Percentiles rank a stretch among this genome's conserved stretches.
Conservation (phyloP, 2,797 vertebrate genomes). For the Acipenser oxyrinchus region DNA sequence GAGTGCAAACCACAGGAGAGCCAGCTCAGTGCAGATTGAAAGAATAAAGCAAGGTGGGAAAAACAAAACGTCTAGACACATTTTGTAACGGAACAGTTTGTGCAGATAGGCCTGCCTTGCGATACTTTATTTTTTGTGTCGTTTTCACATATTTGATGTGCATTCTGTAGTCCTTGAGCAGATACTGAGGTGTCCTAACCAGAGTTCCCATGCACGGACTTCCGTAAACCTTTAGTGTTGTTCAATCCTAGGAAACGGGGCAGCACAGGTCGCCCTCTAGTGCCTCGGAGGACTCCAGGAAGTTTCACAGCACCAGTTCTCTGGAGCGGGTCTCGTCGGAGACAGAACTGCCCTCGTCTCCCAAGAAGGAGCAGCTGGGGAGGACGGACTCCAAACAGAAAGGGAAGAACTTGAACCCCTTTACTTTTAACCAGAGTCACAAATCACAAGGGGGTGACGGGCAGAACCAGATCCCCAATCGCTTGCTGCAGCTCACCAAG, state of each 20-base stretch:
- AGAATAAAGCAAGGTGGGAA: too few relatives aligned
- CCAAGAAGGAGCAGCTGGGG: slow-evolving; percentile 70
- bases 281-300: slow-evolving; percentile 56
- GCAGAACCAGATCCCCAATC: slow-evolving; percentile 62
- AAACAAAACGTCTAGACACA: too few relatives aligned
- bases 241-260: slow-evolving; percentile 19
- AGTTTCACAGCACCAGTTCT: slow-evolving; percentile 51
- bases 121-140: too few relatives aligned
- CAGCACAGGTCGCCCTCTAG: slow-evolving; percentile 50
- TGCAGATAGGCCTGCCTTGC: too few relatives aligned
- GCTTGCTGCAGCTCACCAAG: slow-evolving; percentile 81
- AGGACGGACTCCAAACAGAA: slow-evolving; percentile 69
- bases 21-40: too few relatives aligned
- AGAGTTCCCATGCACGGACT: too few relatives aligned
- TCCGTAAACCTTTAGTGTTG: not conserved
- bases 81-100: too few relatives aligned
- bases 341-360: slow-evolving; percentile 64
- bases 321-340: slow-evolving; percentile 63
- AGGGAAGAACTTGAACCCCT: slow-evolving; percentile 72
- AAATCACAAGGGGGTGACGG: slow-evolving; percentile 55
- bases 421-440: slow-evolving; percentile 61
- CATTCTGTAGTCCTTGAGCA: too few relatives aligned
- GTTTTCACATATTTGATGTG: too few relatives aligned
- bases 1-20: slow-evolving; percentile 6
- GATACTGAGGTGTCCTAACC: too few relatives aligned